Evolutionary conservation across 2,113 vertebrate genomes (phyloP).

Genomic region (Semicossyphus pulcher): DNA sequence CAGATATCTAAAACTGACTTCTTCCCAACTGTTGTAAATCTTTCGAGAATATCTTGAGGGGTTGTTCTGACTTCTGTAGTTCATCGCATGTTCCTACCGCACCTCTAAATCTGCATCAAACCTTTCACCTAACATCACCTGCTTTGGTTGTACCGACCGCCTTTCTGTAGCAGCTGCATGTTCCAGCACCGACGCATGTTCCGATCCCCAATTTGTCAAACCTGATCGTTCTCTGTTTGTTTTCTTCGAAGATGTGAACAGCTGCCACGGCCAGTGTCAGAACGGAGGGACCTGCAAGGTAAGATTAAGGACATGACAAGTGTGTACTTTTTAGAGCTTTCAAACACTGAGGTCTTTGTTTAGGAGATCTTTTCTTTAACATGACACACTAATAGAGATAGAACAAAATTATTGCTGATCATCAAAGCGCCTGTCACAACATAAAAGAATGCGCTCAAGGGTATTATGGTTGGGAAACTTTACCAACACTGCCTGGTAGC

Average conservation of each 20-base stretch:
- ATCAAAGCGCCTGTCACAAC: constrained; percentile 25
- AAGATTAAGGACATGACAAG: constrained; percentile 10
- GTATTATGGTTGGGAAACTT: not conserved
- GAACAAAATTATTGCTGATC: not conserved
- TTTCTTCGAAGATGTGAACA: constrained; percentile 85
- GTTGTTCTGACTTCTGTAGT: not conserved
- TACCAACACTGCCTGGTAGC: not conserved
- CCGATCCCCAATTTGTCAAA: not conserved
- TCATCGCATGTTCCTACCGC: not conserved
- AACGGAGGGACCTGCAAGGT: constrained; percentile 95
- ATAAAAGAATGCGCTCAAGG: not conserved
- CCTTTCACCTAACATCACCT: constrained; percentile 19
- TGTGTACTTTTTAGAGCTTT: not conserved
- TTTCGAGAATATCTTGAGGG: not conserved
- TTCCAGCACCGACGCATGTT: not conserved
- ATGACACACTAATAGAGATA: not conserved
- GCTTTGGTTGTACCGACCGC: not conserved
- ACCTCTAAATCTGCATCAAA: constrained; percentile 25
- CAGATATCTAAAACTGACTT: not conserved
- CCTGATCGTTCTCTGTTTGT: not conserved
- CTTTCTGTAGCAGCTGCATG: constrained; percentile 36
- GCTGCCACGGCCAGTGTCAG: constrained; percentile 93
- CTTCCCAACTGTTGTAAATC: not conserved
- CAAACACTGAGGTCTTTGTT: constrained; percentile 18
- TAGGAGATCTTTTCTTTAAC: not conserved